A percentile compares a stretch with the other conserved stretches of the same genome.
phyloP scores from a whole-genome alignment of 2,888 invertebrate species.

The Nasonovia ribisnigri region DNA sequence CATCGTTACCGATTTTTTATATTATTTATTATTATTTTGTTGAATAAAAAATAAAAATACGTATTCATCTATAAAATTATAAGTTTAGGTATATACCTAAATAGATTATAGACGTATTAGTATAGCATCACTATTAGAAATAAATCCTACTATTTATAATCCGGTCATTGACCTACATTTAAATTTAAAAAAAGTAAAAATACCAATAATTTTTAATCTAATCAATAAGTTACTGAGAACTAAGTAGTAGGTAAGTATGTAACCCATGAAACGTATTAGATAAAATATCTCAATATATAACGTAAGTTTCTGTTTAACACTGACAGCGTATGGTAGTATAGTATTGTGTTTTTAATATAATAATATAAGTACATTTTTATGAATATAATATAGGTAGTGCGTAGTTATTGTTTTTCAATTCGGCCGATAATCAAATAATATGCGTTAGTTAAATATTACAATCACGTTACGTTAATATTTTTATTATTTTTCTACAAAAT shows the following conservation, averaged over 20 bases:
- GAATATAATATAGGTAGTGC: neutral
- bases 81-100: neutral
- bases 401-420: neutral
- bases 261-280: neutral
- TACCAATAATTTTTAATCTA: neutral
- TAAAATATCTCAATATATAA: neutral
- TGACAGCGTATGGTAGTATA: neutral
- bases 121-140: too few species aligned
- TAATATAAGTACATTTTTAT: neutral
- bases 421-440: neutral
- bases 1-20: neutral
- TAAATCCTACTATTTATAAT: neutral
- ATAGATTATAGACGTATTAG: neutral
- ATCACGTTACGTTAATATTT: neutral
- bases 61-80: neutral
- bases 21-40: neutral
- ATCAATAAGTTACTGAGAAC: neutral
- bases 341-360: neutral
- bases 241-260: neutral
- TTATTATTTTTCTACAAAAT: neutral
- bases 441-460: neutral
- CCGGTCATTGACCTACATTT: neutral
- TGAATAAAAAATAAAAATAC: too few species aligned
- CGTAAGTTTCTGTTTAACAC: neutral
- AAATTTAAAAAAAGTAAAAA: neutral